phyloP scores from a whole-genome alignment of 2,888 invertebrate species.

The Philonicus albiceps region DNA sequence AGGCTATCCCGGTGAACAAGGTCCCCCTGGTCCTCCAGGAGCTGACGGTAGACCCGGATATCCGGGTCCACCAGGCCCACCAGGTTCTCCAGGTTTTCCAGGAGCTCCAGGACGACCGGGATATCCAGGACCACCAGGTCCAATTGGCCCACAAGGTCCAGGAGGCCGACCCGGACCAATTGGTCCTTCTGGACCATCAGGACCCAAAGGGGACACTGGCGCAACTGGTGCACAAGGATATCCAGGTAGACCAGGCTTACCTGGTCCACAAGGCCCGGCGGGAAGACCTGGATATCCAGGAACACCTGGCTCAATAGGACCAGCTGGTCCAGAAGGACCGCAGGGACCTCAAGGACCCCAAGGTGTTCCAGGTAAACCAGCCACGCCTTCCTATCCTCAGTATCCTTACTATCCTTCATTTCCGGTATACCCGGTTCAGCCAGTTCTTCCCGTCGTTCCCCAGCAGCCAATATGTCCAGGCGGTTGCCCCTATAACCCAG shows the following conservation, averaged over 20 bases:
- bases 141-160: slow-evolving; percentile 52
- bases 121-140: background rate
- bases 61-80: slow-evolving; percentile 69
- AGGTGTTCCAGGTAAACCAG: slow-evolving; percentile 47
- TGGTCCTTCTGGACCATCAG: slow-evolving; percentile 71
- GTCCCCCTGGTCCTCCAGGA: slow-evolving; percentile 72
- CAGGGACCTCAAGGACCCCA: slow-evolving; percentile 69
- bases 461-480: slow-evolving; percentile 3
- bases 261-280: slow-evolving; percentile 80
- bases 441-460: background rate
- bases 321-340: slow-evolving; percentile 64
- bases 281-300: slow-evolving; percentile 78
- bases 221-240: slow-evolving; percentile 75
- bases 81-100: slow-evolving; percentile 60
- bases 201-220: slow-evolving; percentile 63
- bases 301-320: slow-evolving; percentile 61
- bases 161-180: slow-evolving; percentile 70
- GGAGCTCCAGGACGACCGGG: slow-evolving; percentile 40
- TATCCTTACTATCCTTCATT: slow-evolving; percentile 20
- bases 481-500: background rate
- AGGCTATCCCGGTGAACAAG: slow-evolving; percentile 75
- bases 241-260: slow-evolving; percentile 73
- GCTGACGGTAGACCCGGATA: slow-evolving; percentile 65
- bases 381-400: slow-evolving; percentile 45
- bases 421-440: background rate